These are phyloP conservation scores for Epirrita christyi DNA, from an alignment of 2,888 invertebrate species.

Conservation along the genomic window DNA sequence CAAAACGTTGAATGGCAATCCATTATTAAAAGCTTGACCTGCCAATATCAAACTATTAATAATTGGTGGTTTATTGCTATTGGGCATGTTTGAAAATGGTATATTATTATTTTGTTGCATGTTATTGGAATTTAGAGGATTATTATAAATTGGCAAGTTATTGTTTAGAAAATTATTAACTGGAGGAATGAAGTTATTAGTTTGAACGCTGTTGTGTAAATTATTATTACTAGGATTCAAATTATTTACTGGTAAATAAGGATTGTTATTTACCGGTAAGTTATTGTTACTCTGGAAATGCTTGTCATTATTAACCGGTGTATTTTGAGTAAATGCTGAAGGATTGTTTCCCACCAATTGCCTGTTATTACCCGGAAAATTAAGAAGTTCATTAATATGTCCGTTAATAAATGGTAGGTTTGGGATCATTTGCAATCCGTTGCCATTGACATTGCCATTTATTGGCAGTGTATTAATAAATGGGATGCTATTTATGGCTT, in stretches of 20 bases:
- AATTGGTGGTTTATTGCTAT: conserved; percentile 6
- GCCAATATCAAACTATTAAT: conserved; percentile 15
- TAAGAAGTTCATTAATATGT: conserved; percentile 13
- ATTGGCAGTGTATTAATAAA: conserved; percentile 18
- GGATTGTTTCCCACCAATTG: conserved; percentile 25
- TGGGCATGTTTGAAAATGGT: not conserved
- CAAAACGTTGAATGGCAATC: conserved; percentile 18
- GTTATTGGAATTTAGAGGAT: not conserved
- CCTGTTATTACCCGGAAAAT: conserved; percentile 24
- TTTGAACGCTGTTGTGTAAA: conserved; percentile 7
- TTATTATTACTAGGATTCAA: not conserved
- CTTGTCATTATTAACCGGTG: not conserved
- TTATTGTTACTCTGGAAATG: conserved; percentile 11
- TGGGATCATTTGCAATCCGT: conserved; percentile 11
- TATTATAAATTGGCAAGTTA: not conserved
- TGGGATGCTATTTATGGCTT: conserved; percentile 28
- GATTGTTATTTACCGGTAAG: conserved; percentile 4
- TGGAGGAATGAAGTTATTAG: not conserved
- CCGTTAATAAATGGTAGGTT: conserved; percentile 13
- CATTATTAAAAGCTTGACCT: conserved; percentile 25
- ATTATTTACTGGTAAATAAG: conserved; percentile 7
- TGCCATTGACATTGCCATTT: conserved; percentile 27
- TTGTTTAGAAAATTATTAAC: not conserved
- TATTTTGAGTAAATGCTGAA: conserved; percentile 13
- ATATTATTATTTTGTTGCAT: not conserved